A percentile compares a stretch with the other conserved stretches of the same genome.
These are phyloP conservation scores for Cichlasoma orientale DNA, from an alignment of 2,797 vertebrate genomes.

Conservation along the genomic window DNA sequence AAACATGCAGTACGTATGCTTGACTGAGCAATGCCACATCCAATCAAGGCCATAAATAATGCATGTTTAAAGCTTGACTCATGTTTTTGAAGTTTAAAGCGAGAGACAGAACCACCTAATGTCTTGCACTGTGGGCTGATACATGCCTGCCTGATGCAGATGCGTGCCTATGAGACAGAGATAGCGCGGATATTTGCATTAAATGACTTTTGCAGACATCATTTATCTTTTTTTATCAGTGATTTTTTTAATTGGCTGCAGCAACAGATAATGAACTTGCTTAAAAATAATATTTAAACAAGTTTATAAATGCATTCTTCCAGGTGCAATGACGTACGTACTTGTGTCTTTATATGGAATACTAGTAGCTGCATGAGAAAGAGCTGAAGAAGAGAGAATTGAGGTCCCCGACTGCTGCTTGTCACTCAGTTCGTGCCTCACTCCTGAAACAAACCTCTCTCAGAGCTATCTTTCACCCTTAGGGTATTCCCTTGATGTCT, in stretches of 20 bases:
- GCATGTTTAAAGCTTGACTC: slow-evolving; percentile 61
- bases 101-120: slow-evolving; percentile 47
- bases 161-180: background rate
- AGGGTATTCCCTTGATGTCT: slow-evolving; percentile 39
- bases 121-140: slow-evolving; percentile 27
- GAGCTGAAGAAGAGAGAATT: slow-evolving; percentile 20
- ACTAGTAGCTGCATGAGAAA: background rate
- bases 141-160: slow-evolving; percentile 21
- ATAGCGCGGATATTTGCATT: slow-evolving; percentile 15
- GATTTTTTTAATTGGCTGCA: background rate
- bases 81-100: slow-evolving; percentile 55
- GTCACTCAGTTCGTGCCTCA: slow-evolving; percentile 22
- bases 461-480: slow-evolving; percentile 27
- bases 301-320: slow-evolving; percentile 4
- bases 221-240: background rate
- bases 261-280: background rate
- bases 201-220: slow-evolving; percentile 10
- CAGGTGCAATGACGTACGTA: background rate
- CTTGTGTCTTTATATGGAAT: slow-evolving; percentile 1
- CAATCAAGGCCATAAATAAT: slow-evolving; percentile 66
- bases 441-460: slow-evolving; percentile 40
- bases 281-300: slow-evolving; percentile 14
- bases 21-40: slow-evolving; percentile 65
- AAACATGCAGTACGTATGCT: slow-evolving; percentile 39
- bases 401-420: slow-evolving; percentile 5